Evolutionary conservation across 2,888 invertebrate genomes (phyloP), one percentile per base, ranked within the genome.

Genomic region (Drosophila eohydei): DNA sequence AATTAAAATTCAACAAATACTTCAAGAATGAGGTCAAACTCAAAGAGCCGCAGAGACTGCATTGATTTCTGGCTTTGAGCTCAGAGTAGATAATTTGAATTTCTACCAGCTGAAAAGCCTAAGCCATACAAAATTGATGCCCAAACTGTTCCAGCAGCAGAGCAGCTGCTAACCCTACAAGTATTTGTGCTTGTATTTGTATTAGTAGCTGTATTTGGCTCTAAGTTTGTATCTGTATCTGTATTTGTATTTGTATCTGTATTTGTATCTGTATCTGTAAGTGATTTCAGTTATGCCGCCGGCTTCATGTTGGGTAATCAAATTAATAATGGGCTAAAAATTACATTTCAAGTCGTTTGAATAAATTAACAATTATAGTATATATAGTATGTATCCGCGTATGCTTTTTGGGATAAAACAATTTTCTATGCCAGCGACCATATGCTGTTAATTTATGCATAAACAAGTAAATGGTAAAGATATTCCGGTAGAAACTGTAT

Each of bases 311-410:
- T 87, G 90, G 71, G 89, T 81, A 88, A 89, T 88, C 78, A 89
- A 83, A 83, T 90, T 85, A 83, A 85, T 90, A 89, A 90, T 89
- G 81, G 75, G 74, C 78, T 59, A 79, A 78, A 89, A 85, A 89
- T 86, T 86, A 83, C 81, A 80, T 88, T 90, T 74, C 74, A 72
- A 84, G 83, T 87, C 81, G 74, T 86, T 80, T 90, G 91, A 88
- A 91, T 91, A 91, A 91, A 91, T 91, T 91, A 91, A 79, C 90
- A 90, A 90, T 89, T 88, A 90, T 65, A 52, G 65, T 21, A n/a
- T 12, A 43, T 50, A 16, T 50, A 50, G 32, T 50, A 11, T 21
- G 34, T 3, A 21, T 34, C 16, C 6, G 16, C 16, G 21, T 46
- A 64, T 44, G 32, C n/a, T 30, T 40, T 54, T 50, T 54, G 38